Percentiles rank a stretch among this genome's conserved stretches.
Conservation (phyloP, 2,797 vertebrate species). For the Pitangus sulphuratus region DNA sequence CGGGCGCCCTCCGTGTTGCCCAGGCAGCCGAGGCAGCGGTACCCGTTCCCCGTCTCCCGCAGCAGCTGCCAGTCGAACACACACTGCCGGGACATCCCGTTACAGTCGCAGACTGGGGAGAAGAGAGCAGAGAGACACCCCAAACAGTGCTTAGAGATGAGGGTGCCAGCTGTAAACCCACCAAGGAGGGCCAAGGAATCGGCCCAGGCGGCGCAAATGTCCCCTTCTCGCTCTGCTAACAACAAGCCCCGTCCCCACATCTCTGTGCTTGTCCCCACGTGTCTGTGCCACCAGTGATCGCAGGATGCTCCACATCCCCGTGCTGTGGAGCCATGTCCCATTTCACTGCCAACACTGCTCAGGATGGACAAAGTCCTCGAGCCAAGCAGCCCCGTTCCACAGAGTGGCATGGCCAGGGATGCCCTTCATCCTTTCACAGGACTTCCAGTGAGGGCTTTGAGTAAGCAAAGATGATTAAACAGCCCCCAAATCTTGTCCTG, state of each 20-base stretch:
- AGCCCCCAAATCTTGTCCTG: not conserved
- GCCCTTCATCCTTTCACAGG: not conserved
- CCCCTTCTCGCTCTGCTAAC: not conserved
- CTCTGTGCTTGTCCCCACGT: too few species aligned
- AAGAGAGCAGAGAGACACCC: not conserved
- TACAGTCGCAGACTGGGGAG: constrained; percentile 81
- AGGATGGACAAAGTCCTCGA: not conserved
- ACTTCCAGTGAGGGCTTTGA: not conserved
- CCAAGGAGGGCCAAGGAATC: not conserved
- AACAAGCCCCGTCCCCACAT: not conserved
- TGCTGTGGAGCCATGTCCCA: rapidly evolving
- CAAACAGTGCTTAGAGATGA: not conserved
- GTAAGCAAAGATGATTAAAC: not conserved
- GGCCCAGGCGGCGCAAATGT: rapidly evolving
- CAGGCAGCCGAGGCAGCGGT: constrained; percentile 85
- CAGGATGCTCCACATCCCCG: rapidly evolving
- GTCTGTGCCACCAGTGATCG: not conserved
- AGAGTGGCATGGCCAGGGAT: not conserved
- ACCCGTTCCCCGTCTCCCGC: constrained; percentile 74
- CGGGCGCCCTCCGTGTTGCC: constrained; percentile 83
- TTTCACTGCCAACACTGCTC: not conserved
- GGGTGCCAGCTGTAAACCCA: not conserved
- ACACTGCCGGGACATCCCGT: constrained; percentile 84
- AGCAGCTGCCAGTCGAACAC: constrained; percentile 76
- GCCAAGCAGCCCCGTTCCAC: not conserved